Evolutionary conservation across 2,113 vertebrate genomes (phyloP).

Genomic region (Seriola aureovittata): DNA sequence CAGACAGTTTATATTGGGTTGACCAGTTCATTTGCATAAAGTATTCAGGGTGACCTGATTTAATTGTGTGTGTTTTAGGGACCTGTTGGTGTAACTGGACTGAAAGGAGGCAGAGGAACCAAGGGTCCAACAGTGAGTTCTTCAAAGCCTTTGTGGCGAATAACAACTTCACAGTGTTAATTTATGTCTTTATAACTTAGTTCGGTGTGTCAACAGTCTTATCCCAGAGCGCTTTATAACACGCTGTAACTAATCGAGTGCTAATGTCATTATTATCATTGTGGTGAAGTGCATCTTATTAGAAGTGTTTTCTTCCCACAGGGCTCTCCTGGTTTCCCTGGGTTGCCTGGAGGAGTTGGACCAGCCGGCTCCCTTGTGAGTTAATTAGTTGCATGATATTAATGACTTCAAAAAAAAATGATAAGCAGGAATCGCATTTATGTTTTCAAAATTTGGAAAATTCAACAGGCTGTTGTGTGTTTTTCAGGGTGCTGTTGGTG

Average conservation of each 20-base stretch:
- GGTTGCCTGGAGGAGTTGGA: slow-evolving; percentile 94
- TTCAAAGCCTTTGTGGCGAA: neutral
- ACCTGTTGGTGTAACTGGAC: slow-evolving; percentile 90
- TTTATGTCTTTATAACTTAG: neutral
- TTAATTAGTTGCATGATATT: slow-evolving; percentile 32
- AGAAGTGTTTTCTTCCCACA: slow-evolving; percentile 57
- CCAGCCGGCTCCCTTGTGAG: slow-evolving; percentile 91
- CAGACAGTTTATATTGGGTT: too few species aligned
- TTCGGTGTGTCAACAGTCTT: neutral
- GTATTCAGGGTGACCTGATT: too few species aligned
- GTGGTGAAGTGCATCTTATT: neutral
- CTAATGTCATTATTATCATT: neutral
- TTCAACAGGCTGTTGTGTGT: neutral
- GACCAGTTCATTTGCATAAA: too few species aligned
- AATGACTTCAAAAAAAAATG: neutral
- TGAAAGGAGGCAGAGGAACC: slow-evolving; percentile 96
- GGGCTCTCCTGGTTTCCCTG: slow-evolving; percentile 97
- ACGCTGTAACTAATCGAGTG: too few species aligned
- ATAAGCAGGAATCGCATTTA: neutral
- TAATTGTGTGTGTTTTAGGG: slow-evolving; percentile 83
- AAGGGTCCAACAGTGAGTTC: slow-evolving; percentile 93
- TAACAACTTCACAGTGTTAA: neutral
- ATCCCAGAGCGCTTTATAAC: neutral
- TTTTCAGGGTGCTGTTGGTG: slow-evolving; percentile 90
- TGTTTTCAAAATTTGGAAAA: neutral